These are phyloP conservation scores for Cartodere bifasciata DNA, from an alignment of 2,888 invertebrate genomes.

Conservation along the genomic window DNA sequence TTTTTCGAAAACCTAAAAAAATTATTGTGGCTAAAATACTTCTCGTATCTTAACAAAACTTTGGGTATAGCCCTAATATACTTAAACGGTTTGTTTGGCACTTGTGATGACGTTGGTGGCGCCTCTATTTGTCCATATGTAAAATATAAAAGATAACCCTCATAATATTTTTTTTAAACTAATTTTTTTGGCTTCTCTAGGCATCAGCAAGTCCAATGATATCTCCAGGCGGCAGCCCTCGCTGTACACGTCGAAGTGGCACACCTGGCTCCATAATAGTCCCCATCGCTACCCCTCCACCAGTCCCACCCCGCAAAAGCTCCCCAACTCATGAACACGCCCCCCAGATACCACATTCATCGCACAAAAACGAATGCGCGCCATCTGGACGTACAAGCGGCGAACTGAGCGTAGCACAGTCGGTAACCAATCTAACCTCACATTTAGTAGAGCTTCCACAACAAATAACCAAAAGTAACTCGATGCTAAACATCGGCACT, in stretches of 20 bases:
- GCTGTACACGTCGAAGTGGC: slow-evolving; percentile 31
- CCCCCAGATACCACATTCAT: slow-evolving; percentile 21
- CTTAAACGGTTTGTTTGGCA: too few relatives aligned
- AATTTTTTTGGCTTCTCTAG: too few relatives aligned
- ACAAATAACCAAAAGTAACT: slow-evolving; percentile 30
- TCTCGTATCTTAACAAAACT: too few relatives aligned
- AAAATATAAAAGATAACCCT: too few relatives aligned
- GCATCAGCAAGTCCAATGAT: slow-evolving; percentile 42
- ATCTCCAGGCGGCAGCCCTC: slow-evolving; percentile 46
- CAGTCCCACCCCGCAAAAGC: slow-evolving; percentile 48
- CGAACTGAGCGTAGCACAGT: slow-evolving; percentile 28
- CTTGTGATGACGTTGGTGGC: too few relatives aligned
- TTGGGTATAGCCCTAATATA: too few relatives aligned
- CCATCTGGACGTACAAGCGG: slow-evolving; percentile 10
- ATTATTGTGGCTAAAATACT: too few relatives aligned
- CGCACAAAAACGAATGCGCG: slow-evolving; percentile 14
- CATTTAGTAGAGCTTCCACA: slow-evolving; percentile 22
- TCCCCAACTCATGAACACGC: slow-evolving; percentile 37
- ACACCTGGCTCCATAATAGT: slow-evolving; percentile 29
- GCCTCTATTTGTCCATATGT: too few relatives aligned
- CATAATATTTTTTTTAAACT: too few relatives aligned
- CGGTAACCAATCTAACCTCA: slow-evolving; percentile 26
- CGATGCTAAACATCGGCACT: slow-evolving; percentile 31
- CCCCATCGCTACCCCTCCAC: slow-evolving; percentile 38
- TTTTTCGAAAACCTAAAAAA: too few relatives aligned